Evolutionary conservation across 2,113 vertebrate species (phyloP).

Genomic region (Pomatorhinus ruficollis): DNA sequence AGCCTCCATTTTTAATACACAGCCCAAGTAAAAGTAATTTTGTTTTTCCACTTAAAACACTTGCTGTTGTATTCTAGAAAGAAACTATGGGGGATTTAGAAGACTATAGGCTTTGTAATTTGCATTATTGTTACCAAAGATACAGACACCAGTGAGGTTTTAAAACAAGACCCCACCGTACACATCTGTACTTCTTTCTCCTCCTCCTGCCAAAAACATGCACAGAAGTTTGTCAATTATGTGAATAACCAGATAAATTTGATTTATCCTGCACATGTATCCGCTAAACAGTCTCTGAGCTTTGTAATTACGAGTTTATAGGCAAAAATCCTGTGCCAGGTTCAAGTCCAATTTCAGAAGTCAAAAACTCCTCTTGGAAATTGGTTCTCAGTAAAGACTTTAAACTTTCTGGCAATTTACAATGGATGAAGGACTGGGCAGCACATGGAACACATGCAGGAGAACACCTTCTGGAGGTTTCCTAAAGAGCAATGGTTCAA

Average conservation of each 20-base stretch:
- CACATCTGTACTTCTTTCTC: background rate
- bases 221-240: background rate
- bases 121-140: background rate
- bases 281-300: background rate
- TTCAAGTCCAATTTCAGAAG: background rate
- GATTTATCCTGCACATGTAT: background rate
- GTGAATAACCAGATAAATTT: background rate
- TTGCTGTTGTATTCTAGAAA: background rate
- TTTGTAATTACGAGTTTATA: background rate
- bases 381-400: background rate
- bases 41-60: background rate
- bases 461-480: background rate
- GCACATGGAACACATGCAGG: fast-evolving
- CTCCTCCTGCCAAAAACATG: background rate
- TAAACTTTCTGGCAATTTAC: background rate
- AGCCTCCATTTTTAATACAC: background rate
- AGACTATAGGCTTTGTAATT: background rate
- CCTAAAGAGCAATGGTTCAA: background rate
- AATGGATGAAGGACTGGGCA: background rate
- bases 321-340: background rate
- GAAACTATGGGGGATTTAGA: background rate
- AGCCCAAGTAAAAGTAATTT: background rate
- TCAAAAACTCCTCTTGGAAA: background rate
- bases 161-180: background rate
- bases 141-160: background rate